A percentile compares a stretch with the other conserved stretches of the same genome.
These are phyloP conservation scores for Epinephelus moara DNA, from an alignment of 2,113 vertebrate species.

Conservation along the genomic window DNA sequence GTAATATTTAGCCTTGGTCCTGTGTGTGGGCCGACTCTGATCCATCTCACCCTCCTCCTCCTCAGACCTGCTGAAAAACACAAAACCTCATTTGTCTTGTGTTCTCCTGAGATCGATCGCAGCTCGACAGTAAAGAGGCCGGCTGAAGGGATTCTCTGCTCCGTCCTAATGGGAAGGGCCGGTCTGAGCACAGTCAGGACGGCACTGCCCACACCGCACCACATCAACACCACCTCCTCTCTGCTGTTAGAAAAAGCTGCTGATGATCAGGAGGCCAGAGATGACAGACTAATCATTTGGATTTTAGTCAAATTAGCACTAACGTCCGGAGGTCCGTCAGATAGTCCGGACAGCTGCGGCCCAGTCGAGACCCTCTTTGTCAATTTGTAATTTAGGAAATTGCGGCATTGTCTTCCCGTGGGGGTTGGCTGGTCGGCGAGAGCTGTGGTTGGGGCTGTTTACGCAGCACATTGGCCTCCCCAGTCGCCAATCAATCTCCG, in stretches of 20 bases:
- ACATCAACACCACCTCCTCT: slow-evolving; percentile 4
- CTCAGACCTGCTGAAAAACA: slow-evolving; percentile 67
- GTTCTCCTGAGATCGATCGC: slow-evolving; percentile 64
- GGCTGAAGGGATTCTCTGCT: slow-evolving; percentile 55
- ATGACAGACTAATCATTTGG: slow-evolving; percentile 53
- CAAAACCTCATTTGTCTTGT: slow-evolving; percentile 70
- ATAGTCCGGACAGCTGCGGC: slow-evolving; percentile 37
- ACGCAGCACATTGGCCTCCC: slow-evolving; percentile 73
- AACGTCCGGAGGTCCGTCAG: slow-evolving; percentile 40
- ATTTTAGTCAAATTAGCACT: slow-evolving; percentile 72
- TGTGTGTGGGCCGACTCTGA: slow-evolving; percentile 24
- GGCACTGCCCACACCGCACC: slow-evolving; percentile 11
- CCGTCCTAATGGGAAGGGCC: slow-evolving; percentile 34
- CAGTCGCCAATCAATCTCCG: slow-evolving; percentile 66
- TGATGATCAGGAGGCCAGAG: slow-evolving; percentile 35
- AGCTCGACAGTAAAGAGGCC: slow-evolving; percentile 58
- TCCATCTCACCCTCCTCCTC: slow-evolving; percentile 27
- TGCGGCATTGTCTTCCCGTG: slow-evolving; percentile 74
- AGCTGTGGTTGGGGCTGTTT: slow-evolving; percentile 60
- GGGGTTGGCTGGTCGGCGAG: slow-evolving; percentile 46
- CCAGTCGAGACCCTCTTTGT: slow-evolving; percentile 58
- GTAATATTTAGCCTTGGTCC: slow-evolving; percentile 57
- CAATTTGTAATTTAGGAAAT: slow-evolving; percentile 82
- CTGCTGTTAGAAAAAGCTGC: slow-evolving; percentile 34
- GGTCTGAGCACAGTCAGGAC: neutral